Evolutionary conservation across 2,888 invertebrate species (phyloP), one percentile per base, ranked within the genome.

Genomic region (Mythimna pallens): DNA sequence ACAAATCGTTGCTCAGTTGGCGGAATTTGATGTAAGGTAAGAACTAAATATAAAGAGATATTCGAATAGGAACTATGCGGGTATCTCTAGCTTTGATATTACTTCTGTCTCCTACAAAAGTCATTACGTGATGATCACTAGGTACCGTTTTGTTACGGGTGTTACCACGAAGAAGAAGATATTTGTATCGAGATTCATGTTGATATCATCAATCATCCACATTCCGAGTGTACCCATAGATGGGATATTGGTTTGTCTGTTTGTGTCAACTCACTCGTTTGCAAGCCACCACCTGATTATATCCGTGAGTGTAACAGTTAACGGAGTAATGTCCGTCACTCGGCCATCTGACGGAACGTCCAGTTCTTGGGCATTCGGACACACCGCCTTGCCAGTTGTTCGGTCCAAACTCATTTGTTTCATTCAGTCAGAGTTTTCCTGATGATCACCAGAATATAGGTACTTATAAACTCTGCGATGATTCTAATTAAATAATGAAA

Each of bases 11-110:
- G 94, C 97, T 0, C 98, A 99, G 90, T 93, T 99, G 65, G 94
- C 97, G 14, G 99, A 99, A 63, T 99, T 99, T 91, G 98, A 99
- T 93, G 96, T 97, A 82, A 98, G 97, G 98, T 98, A 91, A 81
- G 65, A 68, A 40, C 20, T 59, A 50, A 47, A n/a, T 20, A 47
- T n/a, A 0, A 12, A 73, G 4, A 14, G 40, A 22, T 30, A 10
- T 10, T 17, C 17, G 10, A 40, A n/a, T 14, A 30, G 6, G 57
- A 25, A 30, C 20, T 8, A 17, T 3, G 14, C 14, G 30, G 17
- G 17, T 30, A 30, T 8, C 25, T 55, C 6, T 20, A 47, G 17
- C 6, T 47, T 47, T 20, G 17, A 47, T 47, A 47, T 47, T 1
- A 47, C 7, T 17, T 47, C 47, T 47, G 7, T 47, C 17, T 47